Base-by-base conservation (phyloP, 1,140 invertebrate species). In the Pseudomyrmex concolor region DNA sequence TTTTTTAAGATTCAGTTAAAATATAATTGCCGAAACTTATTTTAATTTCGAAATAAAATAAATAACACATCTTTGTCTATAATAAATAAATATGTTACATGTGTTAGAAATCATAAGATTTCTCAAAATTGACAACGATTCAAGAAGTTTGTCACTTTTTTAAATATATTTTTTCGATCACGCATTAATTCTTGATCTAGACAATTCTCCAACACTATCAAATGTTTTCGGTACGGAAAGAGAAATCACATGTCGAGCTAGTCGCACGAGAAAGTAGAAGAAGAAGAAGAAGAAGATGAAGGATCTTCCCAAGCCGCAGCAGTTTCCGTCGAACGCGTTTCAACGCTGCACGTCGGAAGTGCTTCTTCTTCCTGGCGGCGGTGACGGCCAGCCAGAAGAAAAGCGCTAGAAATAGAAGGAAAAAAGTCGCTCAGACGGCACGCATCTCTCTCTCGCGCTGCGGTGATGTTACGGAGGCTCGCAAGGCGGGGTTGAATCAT, bases 401-500 rank as follows among this genome's bases (percentile, higher is more conserved):
- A 17, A 22, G 67, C 15, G 19, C 15, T 57, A 59, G 22, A 82
- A 51, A 78, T 51, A 51, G 1, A 34, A 12, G 15, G 9, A 45
- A 59, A 57, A 55, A 62, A 50, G 59, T 71, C 64, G 70, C 59
- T 72, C 45, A 55, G 54, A 72, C 59, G 57, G 67, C 83, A 85
- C 66, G 72, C 85, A 77, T 83, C 67, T 54, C 34, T 34, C 34
- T 70, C 57, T n/a, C 51, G 50, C 13, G 12, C 17, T 15, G 50
- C 3, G 45, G 12, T 45, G 15, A 59, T 45, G 43, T 71, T 78
- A 15, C 19, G 15, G 5, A n/a, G 34, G 0, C 34, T 77, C 34
- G 71, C 34, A 54, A 51, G 55, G 51, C 78, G 63, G 51, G 70
- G 48, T 34, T 73, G 84, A 78, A 90, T 90, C 86, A 82, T 71